Evolutionary conservation across 2,888 invertebrate genomes (phyloP), one percentile per base, ranked within the genome.

Genomic region (Tineola bisselliella): DNA sequence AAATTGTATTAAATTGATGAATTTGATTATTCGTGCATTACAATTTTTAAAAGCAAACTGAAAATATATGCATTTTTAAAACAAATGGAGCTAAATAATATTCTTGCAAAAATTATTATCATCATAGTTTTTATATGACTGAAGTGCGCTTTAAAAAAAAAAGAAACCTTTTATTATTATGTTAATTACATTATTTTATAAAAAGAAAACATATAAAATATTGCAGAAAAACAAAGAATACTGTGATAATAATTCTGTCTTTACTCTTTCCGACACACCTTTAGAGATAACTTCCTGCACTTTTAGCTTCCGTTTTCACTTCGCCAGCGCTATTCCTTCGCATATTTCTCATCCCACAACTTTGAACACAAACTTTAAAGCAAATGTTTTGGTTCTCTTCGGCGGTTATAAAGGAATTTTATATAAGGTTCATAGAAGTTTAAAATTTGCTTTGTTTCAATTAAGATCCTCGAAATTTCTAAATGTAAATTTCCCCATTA

Each of bases 311-410:
- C 18, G 25, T 17, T 18, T 54, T 54, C 17, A 54, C 17, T 48
- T 48, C 48, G 5, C 48, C 15, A 48, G 15, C 48, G 58, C 33
- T 33, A 15, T 33, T 58, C 13, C 31, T 19, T 33, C 58, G 58
- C 33, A 58, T 58, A 54, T 58, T 58, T 58, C 58, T 58, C 15
- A 58, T 15, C 56, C 31, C 13, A 31, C 30, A 58, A 58, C 18
- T 58, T 58, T 33, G 58, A 30, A n/a, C 8, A 17, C 33, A 33
- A 58, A 58, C 30, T 58, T 25, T 58, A 31, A 58, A 58, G 33
- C 31, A 58, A 58, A 58, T 33, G 33, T 33, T 58, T 58, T 58
- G 58, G 58, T 58, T 33, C 33, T 58, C 58, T 58, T 58, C 33
- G 11, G 58, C 6, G 58, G 58, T 15, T 19, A 31, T 33, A 33